phyloP scores from a whole-genome alignment of 2,888 invertebrate genomes.

The Drosophila paramelanica region DNA sequence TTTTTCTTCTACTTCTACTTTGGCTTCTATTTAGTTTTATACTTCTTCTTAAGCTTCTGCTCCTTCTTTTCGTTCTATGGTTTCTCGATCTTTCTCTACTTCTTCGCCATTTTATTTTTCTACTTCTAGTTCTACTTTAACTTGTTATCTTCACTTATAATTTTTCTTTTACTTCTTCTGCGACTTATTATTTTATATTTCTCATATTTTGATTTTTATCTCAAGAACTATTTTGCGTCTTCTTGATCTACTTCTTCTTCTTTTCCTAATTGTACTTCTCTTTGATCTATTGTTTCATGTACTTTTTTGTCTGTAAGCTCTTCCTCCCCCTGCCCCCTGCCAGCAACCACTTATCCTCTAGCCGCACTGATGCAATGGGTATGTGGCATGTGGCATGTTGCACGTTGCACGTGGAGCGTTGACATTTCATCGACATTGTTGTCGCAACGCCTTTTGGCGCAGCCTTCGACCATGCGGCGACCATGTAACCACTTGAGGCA shows the following conservation, averaged over 20 bases:
- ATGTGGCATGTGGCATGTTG: constrained; percentile 28
- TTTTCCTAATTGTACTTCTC: constrained; percentile 2
- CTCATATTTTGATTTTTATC: neutral
- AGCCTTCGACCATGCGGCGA: constrained; percentile 67
- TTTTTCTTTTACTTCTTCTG: neutral
- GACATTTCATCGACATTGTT: constrained; percentile 63
- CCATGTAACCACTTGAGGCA: constrained; percentile 71
- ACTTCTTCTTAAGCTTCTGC: neutral
- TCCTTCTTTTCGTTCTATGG: neutral
- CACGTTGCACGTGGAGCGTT: constrained; percentile 51
- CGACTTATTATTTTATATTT: neutral
- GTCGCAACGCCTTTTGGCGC: constrained; percentile 49
- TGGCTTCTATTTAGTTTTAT: too few relatives aligned
- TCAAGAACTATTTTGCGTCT: neutral
- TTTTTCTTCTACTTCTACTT: too few relatives aligned
- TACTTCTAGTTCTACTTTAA: neutral
- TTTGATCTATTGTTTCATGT: constrained; percentile 51
- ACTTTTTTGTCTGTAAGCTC: constrained; percentile 27
- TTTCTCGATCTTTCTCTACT: neutral
- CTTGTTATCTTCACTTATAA: neutral
- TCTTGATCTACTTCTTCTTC: neutral
- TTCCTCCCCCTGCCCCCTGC: neutral
- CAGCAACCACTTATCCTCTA: neutral
- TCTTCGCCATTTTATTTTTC: neutral
- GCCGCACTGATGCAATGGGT: neutral